A percentile compares a stretch with the other conserved stretches of the same genome.
Conservation (phyloP, 2,113 vertebrate species). For the Oryctolagus cuniculus region mOryCun1.1 NC_091434.1:164439501-164440000, state of each 20-base stretch:
- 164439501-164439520: neutral
- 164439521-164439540: slow-evolving; percentile 43
- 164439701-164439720: neutral
- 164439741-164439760: neutral
- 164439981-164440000: slow-evolving; percentile 75
- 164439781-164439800: neutral
- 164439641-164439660: no score
- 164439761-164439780: neutral
- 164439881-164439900: slow-evolving; percentile 63
- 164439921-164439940: neutral
- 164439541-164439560: neutral
- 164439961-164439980: slow-evolving; percentile 78
- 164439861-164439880: slow-evolving; percentile 23
- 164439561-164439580: slow-evolving; percentile 27
- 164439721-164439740: neutral
- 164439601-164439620: slow-evolving; percentile 20
- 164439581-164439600: neutral
- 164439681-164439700: neutral
- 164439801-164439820: neutral
- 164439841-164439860: slow-evolving; percentile 29
- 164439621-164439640: neutral
- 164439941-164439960: slow-evolving; percentile 73
- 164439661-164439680: neutral
- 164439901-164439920: slow-evolving; percentile 45
- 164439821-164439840: slow-evolving; percentile 41